These are phyloP conservation scores for Eristalis tenax DNA, from an alignment of 2,888 invertebrate genomes.

Conservation along the genomic window DNA sequence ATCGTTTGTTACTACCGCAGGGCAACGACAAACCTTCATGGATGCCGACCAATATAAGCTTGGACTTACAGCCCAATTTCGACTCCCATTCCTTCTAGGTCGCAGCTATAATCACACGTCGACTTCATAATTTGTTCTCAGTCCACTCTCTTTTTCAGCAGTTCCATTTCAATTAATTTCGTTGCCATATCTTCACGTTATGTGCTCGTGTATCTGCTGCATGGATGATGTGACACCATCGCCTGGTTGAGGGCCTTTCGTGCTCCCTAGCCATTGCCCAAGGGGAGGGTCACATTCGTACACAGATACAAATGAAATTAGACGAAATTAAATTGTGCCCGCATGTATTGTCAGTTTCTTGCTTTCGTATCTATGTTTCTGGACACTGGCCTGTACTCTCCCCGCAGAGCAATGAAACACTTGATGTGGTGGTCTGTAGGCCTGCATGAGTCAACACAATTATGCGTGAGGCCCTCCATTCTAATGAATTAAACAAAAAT, in stretches of 20 bases:
- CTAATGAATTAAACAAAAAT: conserved; percentile 56
- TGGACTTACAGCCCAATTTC: neutral
- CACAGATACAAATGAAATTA: conserved; percentile 50
- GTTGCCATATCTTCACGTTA: neutral
- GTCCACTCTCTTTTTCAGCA: neutral
- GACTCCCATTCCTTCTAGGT: neutral
- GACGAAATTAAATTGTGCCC: conserved; percentile 62
- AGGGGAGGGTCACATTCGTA: conserved; percentile 16
- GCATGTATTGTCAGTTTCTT: conserved; percentile 36
- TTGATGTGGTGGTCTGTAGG: conserved; percentile 37
- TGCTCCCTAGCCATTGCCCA: conserved; percentile 46
- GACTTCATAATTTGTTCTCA: neutral
- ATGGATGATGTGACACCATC: neutral
- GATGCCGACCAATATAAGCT: neutral
- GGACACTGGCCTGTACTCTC: neutral
- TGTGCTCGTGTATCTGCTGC: neutral
- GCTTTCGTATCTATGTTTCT: neutral
- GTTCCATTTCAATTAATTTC: neutral
- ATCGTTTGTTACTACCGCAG: neutral
- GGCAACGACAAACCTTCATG: neutral
- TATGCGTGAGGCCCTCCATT: conserved; percentile 51
- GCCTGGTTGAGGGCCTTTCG: conserved; percentile 17
- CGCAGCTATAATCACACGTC: neutral
- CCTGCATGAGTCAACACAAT: conserved; percentile 64
- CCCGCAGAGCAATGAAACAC: conserved; percentile 50